These are phyloP conservation scores for Bacillus rossius DNA, from an alignment of 1,140 invertebrate species.

Conservation along the genomic window DNA sequence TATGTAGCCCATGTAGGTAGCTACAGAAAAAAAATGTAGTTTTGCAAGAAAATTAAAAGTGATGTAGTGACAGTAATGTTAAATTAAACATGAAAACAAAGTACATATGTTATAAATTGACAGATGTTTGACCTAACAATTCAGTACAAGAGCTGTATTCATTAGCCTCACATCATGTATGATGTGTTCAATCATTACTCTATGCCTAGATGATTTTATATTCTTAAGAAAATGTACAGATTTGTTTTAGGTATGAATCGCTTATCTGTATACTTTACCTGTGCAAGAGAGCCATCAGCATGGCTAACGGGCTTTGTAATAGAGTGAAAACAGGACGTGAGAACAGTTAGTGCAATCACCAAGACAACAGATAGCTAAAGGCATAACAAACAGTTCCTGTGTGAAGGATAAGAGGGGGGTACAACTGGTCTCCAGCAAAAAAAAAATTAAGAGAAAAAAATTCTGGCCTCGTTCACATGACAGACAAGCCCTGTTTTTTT, in stretches of 20 bases:
- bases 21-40: not conserved
- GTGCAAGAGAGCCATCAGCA: conserved; percentile 76
- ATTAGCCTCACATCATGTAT: no score
- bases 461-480: no score
- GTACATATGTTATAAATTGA: not conserved
- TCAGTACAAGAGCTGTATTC: no score
- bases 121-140: not conserved
- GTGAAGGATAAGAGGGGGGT: no score
- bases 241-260: not conserved
- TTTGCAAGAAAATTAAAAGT: not conserved
- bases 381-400: no score
- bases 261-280: conserved; percentile 61
- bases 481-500: no score
- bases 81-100: not conserved
- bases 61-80: no score
- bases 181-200: conserved; percentile 3
- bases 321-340: conserved; percentile 30
- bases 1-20: no score
- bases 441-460: no score
- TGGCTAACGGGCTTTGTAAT: conserved; percentile 69
- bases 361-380: conserved; percentile 7
- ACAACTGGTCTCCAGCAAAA: no score
- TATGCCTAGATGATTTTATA: not conserved
- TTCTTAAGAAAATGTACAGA: not conserved
- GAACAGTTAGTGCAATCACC: conserved; percentile 30